phyloP scores from a whole-genome alignment of 2,113 vertebrate genomes.

The Campylomormyrus tamandua region DNA sequence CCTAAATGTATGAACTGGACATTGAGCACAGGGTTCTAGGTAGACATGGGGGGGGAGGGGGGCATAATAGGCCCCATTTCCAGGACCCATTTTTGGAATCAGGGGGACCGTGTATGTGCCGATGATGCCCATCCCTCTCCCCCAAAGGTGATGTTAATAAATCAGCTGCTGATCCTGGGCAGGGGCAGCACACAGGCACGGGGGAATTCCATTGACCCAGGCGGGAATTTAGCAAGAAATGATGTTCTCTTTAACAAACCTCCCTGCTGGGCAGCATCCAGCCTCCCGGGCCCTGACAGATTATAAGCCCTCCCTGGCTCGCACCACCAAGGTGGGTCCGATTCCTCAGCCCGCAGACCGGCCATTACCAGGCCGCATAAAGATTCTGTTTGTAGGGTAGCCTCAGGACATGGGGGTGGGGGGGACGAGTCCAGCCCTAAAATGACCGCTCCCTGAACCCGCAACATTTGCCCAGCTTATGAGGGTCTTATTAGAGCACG shows the following conservation, averaged over 20 bases:
- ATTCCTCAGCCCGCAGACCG: slow-evolving; percentile 74
- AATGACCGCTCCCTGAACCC: slow-evolving; percentile 59
- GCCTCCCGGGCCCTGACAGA: slow-evolving; percentile 69
- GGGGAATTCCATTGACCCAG: slow-evolving; percentile 71
- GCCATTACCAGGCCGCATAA: slow-evolving; percentile 72
- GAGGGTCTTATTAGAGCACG: slow-evolving; percentile 54
- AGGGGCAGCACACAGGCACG: slow-evolving; percentile 65
- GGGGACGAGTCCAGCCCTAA: slow-evolving; percentile 28
- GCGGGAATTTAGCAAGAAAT: slow-evolving; percentile 72
- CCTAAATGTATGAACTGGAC: background rate
- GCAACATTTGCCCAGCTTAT: slow-evolving; percentile 54
- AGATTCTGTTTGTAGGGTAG: slow-evolving; percentile 71
- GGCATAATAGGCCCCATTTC: background rate
- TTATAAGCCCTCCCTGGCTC: slow-evolving; percentile 57
- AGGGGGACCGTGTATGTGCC: background rate
- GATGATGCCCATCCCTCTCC: background rate
- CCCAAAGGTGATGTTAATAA: slow-evolving; percentile 68
- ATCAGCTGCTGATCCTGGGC: slow-evolving; percentile 79
- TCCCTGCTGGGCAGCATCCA: slow-evolving; percentile 58
- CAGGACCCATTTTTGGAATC: background rate
- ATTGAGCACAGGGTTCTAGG: background rate
- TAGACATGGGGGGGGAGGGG: background rate
- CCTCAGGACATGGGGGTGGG: slow-evolving; percentile 55
- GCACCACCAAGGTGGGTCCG: slow-evolving; percentile 69
- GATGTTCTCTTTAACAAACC: slow-evolving; percentile 79